Conservation (phyloP, 1,140 invertebrate genomes). For the Halictus rubicundus region DNA sequence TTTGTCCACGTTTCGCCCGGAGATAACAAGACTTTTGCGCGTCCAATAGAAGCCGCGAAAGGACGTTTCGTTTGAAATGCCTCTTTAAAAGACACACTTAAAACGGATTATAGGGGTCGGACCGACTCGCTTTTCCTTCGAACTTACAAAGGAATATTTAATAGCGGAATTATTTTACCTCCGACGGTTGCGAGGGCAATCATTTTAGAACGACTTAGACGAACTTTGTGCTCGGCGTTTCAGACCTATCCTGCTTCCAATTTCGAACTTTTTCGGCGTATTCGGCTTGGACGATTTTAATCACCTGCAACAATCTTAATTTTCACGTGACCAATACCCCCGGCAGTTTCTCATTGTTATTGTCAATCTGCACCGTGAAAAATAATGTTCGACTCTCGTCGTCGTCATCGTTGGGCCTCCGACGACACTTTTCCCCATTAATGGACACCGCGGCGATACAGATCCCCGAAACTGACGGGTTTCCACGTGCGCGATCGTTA, state of each 20-base stretch:
- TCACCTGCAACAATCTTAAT: too few relatives aligned
- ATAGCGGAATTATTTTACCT: neutral
- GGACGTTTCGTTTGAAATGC: conserved; percentile 27
- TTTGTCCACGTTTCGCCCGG: conserved; percentile 41
- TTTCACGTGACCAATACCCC: too few relatives aligned
- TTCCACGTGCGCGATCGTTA: conserved; percentile 21
- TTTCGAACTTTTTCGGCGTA: too few relatives aligned
- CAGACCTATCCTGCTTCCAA: too few relatives aligned
- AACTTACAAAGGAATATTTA: conserved; percentile 49
- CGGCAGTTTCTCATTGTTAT: too few relatives aligned
- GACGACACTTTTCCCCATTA: conserved; percentile 9
- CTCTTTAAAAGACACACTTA: conserved; percentile 27
- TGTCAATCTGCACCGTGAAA: too few relatives aligned
- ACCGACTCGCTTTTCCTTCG: neutral
- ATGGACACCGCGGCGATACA: neutral
- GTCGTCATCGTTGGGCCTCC: too few relatives aligned
- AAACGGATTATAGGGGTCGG: conserved; percentile 27
- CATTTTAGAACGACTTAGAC: neutral
- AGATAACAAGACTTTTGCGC: conserved; percentile 29
- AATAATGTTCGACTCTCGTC: too few relatives aligned
- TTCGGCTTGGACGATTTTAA: too few relatives aligned
- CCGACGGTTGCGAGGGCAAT: conserved; percentile 35
- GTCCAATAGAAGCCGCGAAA: conserved; percentile 33
- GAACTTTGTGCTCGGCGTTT: too few relatives aligned
- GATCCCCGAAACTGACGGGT: conserved; percentile 31